Evolutionary conservation across 2,113 vertebrate species (phyloP), one percentile per base, ranked within the genome.

Genomic region (Ceyx margarethae): DNA sequence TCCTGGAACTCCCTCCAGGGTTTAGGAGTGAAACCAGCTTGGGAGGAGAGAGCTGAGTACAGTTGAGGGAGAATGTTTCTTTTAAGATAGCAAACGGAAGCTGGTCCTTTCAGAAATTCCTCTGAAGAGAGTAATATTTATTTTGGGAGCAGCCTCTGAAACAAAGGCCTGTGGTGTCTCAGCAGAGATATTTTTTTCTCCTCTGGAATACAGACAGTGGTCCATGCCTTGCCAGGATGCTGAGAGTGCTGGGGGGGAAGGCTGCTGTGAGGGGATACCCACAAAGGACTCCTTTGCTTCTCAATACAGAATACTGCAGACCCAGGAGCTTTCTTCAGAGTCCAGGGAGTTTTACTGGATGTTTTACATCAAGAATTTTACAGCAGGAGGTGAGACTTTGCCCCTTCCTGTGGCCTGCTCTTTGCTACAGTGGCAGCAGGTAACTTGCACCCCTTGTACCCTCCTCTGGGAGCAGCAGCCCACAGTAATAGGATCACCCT

Each of bases 281-380:
- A 62, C 50, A 54, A 31, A 84, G n/a, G 20, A 16, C 18, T 78
- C 48, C 48, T 83, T 67, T 56, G 37, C 72, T 82, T 61, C 87
- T 22, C 46, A 13, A 11, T 18, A 42, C 15, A 67, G 45, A 29
- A 15, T 28, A 9, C 42, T 29, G 57, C 58, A 51, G 25, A 54
- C 33, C 62, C 42, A 11, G 37, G 33, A 42, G 0, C 0, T 54
- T 90, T 77, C 60, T 28, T 80, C 1, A 0, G 40, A 82, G 23
- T 25, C 60, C 31, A 48, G 43, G n/a, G 33, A 61, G 17, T 11
- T 79, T 50, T 85, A 46, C 54, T 46, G 71, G 31, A 18, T 29
- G 69, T 10, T 35, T 35, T 35, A 35, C 35, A 35, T 35, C 35
- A 35, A 35, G 35, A 35, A 35, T 35, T 35, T 35, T 35, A 12